Conservation (phyloP, 2,888 invertebrate genomes). For the Phengaris alcon region DNA sequence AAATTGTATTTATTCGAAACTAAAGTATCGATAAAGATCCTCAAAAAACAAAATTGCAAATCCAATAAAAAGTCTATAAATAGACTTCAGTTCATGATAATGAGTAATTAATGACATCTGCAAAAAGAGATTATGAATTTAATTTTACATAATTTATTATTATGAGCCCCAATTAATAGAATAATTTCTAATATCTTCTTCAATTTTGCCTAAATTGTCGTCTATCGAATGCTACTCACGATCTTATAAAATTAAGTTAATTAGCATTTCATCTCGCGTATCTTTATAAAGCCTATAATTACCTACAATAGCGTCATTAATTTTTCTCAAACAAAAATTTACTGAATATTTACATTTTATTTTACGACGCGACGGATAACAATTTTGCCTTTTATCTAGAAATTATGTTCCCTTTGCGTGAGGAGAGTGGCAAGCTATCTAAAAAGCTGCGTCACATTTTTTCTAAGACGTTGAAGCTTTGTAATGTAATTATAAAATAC, state of each 20-base stretch:
- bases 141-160: neutral
- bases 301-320: neutral
- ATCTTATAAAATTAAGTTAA: neutral
- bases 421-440: neutral
- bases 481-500: neutral
- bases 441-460: neutral
- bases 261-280: neutral
- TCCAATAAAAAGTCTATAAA: neutral
- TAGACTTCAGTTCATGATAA: neutral
- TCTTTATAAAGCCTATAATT: neutral
- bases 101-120: neutral
- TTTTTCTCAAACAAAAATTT: neutral
- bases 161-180: neutral
- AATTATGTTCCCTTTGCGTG: neutral
- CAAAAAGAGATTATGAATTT: neutral
- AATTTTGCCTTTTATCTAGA: constrained; percentile 1
- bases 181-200: neutral
- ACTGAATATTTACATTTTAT: neutral
- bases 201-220: neutral
- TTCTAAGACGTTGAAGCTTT: neutral
- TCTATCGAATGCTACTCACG: neutral
- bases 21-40: neutral
- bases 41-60: neutral
- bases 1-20: neutral
- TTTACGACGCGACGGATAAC: neutral